Evolutionary conservation across 37 sponge, comb jelly and placozoan genomes (phyloP), one percentile per base, ranked within the genome.

Genomic region (Beroe forskalii): DNA sequence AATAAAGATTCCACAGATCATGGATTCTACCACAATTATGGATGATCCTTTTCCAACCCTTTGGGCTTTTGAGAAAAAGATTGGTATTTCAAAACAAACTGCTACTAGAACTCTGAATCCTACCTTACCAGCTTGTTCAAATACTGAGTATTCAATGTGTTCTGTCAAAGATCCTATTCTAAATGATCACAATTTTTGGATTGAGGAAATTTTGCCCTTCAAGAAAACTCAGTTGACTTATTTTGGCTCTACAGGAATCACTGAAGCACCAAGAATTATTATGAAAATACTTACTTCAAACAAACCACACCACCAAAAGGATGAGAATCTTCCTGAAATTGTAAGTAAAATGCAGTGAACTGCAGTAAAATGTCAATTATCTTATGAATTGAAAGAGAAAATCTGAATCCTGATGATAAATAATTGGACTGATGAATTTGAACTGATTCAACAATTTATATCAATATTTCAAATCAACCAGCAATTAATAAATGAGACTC

Each of bases 31-130:
- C 42, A 22, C 42, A n/a, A n/a, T 80, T 25, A 80, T 80, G 30
- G 3, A 4, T 23, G 86, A 40, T 43, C 86, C 86, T 30, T 41
- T 38, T 44, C 86, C 86, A 38, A 80, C 37, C 1, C 40, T 80
- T 6, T 41, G 55, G 44, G 27, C 20, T 3, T 22, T 80, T 36
- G 32, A 36, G 17, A 1, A 69, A 63, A 24, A 63, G n/a, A 19
- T n/a, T n/a, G n/a, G n/a, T n/a, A n/a, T n/a, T n/a, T n/a, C n/a
- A n/a, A n/a, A n/a, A n/a, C n/a, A n/a, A n/a, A n/a, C n/a, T n/a
- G n/a, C n/a, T n/a, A n/a, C n/a, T n/a, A n/a, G n/a, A n/a, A n/a
- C n/a, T n/a, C n/a, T n/a, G n/a, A n/a, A n/a, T n/a, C n/a, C n/a
- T n/a, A n/a, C n/a, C n/a, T n/a, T n/a, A n/a, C n/a, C n/a, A n/a